Evolutionary conservation across 35 echinoderm and acorn worm genomes (phyloP).

Genomic region (Holothuria glaberrima): DNA sequence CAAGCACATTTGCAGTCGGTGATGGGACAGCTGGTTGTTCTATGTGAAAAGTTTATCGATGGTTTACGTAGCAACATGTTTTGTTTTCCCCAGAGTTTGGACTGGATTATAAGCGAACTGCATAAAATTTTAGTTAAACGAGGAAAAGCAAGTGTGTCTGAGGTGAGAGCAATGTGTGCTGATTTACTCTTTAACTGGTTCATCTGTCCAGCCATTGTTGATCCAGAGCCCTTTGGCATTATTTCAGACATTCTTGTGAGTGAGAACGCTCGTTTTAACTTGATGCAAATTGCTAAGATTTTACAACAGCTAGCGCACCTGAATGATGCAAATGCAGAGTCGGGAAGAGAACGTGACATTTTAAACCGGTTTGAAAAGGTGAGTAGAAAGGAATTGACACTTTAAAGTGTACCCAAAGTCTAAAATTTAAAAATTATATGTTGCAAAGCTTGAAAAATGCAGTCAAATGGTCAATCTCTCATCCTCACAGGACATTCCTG

Average conservation of each 20-base stretch:
- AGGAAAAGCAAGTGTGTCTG: slow-evolving; percentile 67
- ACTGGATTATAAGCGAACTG: slow-evolving; percentile 92
- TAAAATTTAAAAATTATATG: too few relatives aligned
- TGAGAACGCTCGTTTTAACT: slow-evolving; percentile 86
- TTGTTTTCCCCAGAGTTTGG: slow-evolving; percentile 93
- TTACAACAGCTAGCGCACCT: slow-evolving; percentile 85
- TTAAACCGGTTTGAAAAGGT: slow-evolving; percentile 70
- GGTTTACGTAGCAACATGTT: slow-evolving; percentile 81
- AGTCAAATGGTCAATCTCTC: too few relatives aligned
- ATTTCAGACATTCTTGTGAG: slow-evolving; percentile 94
- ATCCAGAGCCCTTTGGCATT: slow-evolving; percentile 92
- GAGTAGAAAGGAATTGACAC: not conserved
- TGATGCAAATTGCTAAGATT: slow-evolving; percentile 97
- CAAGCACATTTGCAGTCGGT: slow-evolving; percentile 71
- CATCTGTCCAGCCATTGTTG: slow-evolving; percentile 90
- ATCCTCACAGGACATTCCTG: too few relatives aligned
- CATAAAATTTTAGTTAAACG: slow-evolving; percentile 79
- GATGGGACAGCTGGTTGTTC: slow-evolving; percentile 66
- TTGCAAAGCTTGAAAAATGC: too few relatives aligned
- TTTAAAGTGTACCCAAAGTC: too few relatives aligned
- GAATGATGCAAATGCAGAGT: slow-evolving; percentile 27
- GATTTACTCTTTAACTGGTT: slow-evolving; percentile 87
- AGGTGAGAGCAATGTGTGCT: slow-evolving; percentile 86
- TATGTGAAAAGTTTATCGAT: slow-evolving; percentile 90
- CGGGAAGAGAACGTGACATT: slow-evolving; percentile 60